A percentile compares a stretch with the other conserved stretches of the same genome.
Conservation (phyloP, 2,797 vertebrate species). For the Cryptoblepharus egeriae region DNA sequence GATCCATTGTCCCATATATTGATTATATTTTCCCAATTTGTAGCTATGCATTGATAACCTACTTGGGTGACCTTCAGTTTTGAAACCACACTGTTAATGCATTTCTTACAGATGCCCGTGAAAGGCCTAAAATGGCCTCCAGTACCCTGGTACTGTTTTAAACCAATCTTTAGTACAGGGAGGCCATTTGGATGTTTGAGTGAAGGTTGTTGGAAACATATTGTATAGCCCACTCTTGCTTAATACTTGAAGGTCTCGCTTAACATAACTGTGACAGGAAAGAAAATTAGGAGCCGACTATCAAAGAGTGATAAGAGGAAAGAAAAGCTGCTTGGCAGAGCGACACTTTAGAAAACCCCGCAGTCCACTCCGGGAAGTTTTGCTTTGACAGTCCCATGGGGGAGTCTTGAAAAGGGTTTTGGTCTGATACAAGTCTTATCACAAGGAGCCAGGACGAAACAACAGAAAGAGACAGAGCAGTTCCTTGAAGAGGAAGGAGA, state of each 20-base stretch:
- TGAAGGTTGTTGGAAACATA: conserved; percentile 6
- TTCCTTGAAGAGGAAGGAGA: background rate
- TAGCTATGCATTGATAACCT: conserved; percentile 3
- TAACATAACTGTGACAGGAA: conserved; percentile 10
- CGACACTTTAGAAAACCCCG: conserved; percentile 32
- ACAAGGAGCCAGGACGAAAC: conserved; percentile 37
- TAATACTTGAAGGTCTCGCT: conserved; percentile 26
- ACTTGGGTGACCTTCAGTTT: background rate
- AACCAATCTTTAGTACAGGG: background rate
- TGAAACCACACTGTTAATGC: conserved; percentile 19
- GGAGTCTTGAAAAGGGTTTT: conserved; percentile 15
- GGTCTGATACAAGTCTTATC: conserved; percentile 49
- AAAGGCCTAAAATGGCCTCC: background rate
- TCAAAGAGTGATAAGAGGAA: conserved; percentile 34
- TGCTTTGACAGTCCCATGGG: conserved; percentile 33
- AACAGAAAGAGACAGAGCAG: conserved; percentile 23
- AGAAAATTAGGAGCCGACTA: conserved; percentile 39
- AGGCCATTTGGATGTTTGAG: conserved; percentile 11
- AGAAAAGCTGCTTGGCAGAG: conserved; percentile 33
- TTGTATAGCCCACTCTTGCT: conserved; percentile 16
- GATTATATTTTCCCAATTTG: background rate
- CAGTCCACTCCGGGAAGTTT: conserved; percentile 17
- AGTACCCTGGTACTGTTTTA: conserved; percentile 19
- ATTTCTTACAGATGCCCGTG: conserved; percentile 36
- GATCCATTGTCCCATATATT: background rate